These are phyloP conservation scores for Carpatolechia fugitivella DNA, from an alignment of 2,888 invertebrate genomes.

Conservation along the genomic window DNA sequence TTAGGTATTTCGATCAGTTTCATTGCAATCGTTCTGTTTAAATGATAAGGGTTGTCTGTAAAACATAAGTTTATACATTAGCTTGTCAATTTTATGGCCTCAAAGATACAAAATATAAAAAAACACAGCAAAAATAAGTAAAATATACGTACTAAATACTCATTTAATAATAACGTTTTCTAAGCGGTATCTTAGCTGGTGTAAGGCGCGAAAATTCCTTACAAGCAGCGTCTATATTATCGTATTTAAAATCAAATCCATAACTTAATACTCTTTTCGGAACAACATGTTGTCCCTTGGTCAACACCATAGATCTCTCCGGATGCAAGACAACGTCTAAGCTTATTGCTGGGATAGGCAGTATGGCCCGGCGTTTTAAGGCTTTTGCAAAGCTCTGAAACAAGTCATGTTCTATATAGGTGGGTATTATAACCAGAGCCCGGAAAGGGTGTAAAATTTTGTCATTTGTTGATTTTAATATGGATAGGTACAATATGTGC, in stretches of 20 bases:
- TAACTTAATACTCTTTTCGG: slow-evolving; percentile 86
- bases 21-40: too few relatives aligned
- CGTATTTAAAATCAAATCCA: slow-evolving; percentile 89
- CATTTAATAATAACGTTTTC: background rate
- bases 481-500: too few relatives aligned
- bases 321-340: slow-evolving; percentile 86
- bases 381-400: slow-evolving; percentile 88
- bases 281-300: slow-evolving; percentile 91
- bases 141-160: slow-evolving; percentile 2
- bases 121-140: background rate
- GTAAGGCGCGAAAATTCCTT: slow-evolving; percentile 63
- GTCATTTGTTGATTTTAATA: too few relatives aligned
- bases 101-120: background rate
- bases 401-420: background rate
- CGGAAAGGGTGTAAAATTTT: too few relatives aligned
- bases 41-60: too few relatives aligned
- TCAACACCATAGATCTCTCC: slow-evolving; percentile 91
- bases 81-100: too few relatives aligned
- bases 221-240: slow-evolving; percentile 86
- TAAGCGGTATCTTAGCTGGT: background rate
- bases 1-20: too few relatives aligned
- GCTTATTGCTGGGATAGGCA: slow-evolving; percentile 87
- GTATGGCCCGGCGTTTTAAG: slow-evolving; percentile 86
- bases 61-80: too few relatives aligned
- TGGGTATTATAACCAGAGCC: too few relatives aligned